Conservation (phyloP, 2,113 vertebrate species). For the Phaethornis superciliosus region DNA sequence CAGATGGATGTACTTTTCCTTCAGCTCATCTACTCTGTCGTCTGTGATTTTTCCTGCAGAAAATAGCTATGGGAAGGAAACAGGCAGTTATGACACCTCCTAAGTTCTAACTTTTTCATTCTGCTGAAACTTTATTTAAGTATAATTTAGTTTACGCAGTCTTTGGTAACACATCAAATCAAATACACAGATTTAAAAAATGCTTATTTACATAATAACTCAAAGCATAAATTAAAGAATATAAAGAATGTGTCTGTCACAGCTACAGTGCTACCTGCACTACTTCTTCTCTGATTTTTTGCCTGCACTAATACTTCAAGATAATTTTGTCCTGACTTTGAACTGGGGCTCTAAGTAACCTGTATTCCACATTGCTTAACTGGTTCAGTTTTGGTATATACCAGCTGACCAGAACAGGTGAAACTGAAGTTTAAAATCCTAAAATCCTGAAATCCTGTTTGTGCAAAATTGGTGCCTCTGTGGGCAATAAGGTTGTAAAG, state of each 20-base stretch:
- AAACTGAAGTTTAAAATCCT: not conserved
- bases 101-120: not conserved
- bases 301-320: not conserved
- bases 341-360: not conserved
- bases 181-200: not conserved
- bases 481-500: not conserved
- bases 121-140: not conserved
- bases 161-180: constrained; percentile 8
- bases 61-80: constrained; percentile 79
- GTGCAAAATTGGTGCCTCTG: not conserved
- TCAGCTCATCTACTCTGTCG: constrained; percentile 80
- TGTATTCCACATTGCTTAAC: not conserved
- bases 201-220: not conserved
- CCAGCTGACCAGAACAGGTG: not conserved
- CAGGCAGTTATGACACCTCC: constrained; percentile 1
- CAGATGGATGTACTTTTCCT: constrained; percentile 80
- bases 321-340: not conserved
- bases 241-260: not conserved
- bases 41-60: constrained; percentile 81
- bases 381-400: not conserved
- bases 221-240: not conserved
- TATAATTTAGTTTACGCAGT: not conserved
- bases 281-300: not conserved
- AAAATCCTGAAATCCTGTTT: not conserved
- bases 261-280: not conserved